These are phyloP conservation scores for Galago senegalensis DNA, from an alignment of 2,797 vertebrate species.

Conservation along the genomic window DNA sequence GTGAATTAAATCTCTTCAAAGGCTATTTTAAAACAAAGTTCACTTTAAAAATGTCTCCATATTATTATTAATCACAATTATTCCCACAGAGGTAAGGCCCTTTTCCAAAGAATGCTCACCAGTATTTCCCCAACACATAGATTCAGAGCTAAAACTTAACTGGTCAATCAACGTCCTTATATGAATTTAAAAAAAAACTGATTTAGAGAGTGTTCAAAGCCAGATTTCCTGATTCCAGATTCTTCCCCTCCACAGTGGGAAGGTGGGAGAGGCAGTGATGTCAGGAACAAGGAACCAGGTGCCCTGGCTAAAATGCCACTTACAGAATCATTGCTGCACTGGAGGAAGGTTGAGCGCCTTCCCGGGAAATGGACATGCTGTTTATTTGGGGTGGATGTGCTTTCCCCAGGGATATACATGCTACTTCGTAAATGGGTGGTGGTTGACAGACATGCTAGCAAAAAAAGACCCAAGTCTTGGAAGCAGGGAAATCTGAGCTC, in stretches of 20 bases:
- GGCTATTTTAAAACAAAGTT: not conserved
- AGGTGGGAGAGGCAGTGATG: not conserved
- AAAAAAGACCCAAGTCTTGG: not conserved
- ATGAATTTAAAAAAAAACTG: not conserved
- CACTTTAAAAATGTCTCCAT: slow-evolving; percentile 26
- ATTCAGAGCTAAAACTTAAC: not conserved
- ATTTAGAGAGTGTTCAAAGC: not conserved
- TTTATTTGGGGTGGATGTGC: not conserved
- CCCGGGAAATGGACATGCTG: not conserved
- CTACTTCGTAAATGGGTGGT: not conserved
- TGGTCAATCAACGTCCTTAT: not conserved
- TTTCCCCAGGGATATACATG: not conserved
- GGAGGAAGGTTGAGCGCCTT: not conserved
- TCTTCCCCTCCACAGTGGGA: not conserved
- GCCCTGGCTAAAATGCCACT: not conserved
- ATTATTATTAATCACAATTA: not conserved
- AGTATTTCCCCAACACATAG: not conserved
- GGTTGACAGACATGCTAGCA: not conserved
- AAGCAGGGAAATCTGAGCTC: not conserved
- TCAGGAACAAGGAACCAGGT: not conserved
- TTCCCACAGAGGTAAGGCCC: not conserved
- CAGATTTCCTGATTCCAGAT: not conserved
- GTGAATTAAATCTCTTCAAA: not conserved
- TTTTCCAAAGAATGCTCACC: not conserved
- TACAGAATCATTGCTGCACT: not conserved